Conservation (phyloP, 2,888 invertebrate species). For the Eilema sororculum region DNA sequence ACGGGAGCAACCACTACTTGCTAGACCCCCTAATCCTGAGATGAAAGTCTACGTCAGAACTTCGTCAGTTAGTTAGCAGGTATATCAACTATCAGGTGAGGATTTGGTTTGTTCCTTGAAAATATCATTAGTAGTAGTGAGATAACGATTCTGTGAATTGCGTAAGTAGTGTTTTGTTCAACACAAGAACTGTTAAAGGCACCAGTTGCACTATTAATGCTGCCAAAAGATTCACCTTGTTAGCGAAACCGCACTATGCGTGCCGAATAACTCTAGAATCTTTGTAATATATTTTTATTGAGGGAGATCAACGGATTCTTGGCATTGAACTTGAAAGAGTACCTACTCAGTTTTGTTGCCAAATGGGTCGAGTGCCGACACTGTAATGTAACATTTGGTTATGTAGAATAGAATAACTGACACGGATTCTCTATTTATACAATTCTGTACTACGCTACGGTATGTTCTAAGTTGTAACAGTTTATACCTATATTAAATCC, state of each 20-base stretch:
- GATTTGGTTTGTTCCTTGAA: background rate
- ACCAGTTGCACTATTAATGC: conserved; percentile 16
- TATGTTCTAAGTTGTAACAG: too few species aligned
- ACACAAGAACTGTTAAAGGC: background rate
- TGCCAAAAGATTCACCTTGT: conserved; percentile 37
- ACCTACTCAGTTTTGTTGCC: conserved; percentile 78
- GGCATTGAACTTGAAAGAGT: conserved; percentile 79
- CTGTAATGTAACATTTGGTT: conserved; percentile 33
- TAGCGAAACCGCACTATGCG: conserved; percentile 42
- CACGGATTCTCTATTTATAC: background rate
- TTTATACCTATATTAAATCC: background rate
- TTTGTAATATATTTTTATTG: conserved; percentile 56
- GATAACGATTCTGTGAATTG: background rate
- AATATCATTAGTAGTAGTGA: background rate
- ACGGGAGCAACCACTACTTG: too few species aligned
- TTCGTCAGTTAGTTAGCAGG: background rate
- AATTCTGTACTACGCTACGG: too few species aligned
- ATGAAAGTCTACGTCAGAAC: background rate
- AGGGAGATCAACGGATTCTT: conserved; percentile 71
- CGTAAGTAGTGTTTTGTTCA: background rate
- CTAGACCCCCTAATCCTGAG: too few species aligned
- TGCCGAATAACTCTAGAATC: conserved; percentile 53
- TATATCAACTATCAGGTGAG: background rate
- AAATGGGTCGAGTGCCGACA: conserved; percentile 65
- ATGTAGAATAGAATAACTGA: conserved; percentile 25